Conservation (phyloP, 2,888 invertebrate species). For the Drosophila algonquin region DNA sequence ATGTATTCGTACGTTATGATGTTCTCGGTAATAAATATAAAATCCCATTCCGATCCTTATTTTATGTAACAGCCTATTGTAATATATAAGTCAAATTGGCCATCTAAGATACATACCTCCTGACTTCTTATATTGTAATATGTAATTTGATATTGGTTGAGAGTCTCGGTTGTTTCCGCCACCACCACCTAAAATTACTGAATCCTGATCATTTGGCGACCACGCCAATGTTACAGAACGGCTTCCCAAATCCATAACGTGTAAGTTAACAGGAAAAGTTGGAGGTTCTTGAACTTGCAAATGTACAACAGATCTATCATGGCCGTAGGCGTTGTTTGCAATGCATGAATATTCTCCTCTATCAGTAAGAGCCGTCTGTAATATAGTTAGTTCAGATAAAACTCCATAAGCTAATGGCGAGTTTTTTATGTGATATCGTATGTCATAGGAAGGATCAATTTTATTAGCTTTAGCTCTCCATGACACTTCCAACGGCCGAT, state of each 20-base stretch:
- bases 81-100: background rate
- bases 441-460: slow-evolving; percentile 85
- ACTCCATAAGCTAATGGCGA: slow-evolving; percentile 83
- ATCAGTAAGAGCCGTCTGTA: slow-evolving; percentile 85
- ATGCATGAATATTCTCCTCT: slow-evolving; percentile 87
- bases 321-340: slow-evolving; percentile 87
- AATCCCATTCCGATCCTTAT: no score
- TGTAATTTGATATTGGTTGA: slow-evolving; percentile 86
- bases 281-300: slow-evolving; percentile 86
- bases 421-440: slow-evolving; percentile 84
- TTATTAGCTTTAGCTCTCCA: slow-evolving; percentile 85
- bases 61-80: no score
- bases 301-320: slow-evolving; percentile 85
- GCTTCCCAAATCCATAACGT: slow-evolving; percentile 85
- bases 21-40: no score
- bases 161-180: slow-evolving; percentile 81
- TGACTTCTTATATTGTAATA: slow-evolving; percentile 86
- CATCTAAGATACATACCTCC: slow-evolving; percentile 82
- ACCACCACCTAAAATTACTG: slow-evolving; percentile 63
- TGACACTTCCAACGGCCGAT: slow-evolving; percentile 85
- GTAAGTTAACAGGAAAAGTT: slow-evolving; percentile 86
- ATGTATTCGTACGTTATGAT: no score
- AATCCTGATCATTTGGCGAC: slow-evolving; percentile 85
- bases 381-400: slow-evolving; percentile 86
- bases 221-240: slow-evolving; percentile 86